Evolutionary conservation across 2,888 invertebrate species (phyloP).

Genomic region (Dicyrtomina minuta): DNA sequence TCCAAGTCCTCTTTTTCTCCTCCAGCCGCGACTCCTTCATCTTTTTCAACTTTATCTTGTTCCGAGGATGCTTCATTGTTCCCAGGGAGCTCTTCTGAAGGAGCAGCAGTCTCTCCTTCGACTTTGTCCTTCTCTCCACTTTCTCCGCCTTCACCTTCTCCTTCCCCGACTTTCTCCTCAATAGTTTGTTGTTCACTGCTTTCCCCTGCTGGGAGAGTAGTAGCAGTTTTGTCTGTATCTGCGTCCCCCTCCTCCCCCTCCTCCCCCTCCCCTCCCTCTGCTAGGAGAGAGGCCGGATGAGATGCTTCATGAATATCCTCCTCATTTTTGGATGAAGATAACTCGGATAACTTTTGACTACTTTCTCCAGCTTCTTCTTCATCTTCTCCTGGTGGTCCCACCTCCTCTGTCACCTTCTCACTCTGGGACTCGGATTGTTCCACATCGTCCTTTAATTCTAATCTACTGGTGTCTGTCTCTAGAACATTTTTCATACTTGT

Average conservation of each 20-base stretch:
- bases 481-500: constrained; percentile 9
- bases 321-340: neutral
- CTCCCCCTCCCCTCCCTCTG: neutral
- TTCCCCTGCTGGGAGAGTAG: neutral
- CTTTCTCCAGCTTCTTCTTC: constrained; percentile 4
- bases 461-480: constrained; percentile 16
- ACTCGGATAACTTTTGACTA: neutral
- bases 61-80: neutral
- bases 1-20: neutral
- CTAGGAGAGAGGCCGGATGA: neutral
- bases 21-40: constrained; percentile 30
- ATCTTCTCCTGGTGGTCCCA: neutral
- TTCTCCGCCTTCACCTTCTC: constrained; percentile 1
- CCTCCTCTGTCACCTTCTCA: neutral
- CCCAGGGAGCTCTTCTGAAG: neutral
- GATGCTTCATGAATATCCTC: neutral
- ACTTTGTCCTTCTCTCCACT: neutral
- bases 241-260: neutral
- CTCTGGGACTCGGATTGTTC: neutral
- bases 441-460: constrained; percentile 15
- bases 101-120: neutral
- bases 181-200: too few species aligned
- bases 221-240: neutral
- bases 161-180: constrained; percentile 19
- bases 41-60: constrained; percentile 32